phyloP scores from a whole-genome alignment of 2,113 vertebrate species.

The Daubentonia madagascariensis region DNA sequence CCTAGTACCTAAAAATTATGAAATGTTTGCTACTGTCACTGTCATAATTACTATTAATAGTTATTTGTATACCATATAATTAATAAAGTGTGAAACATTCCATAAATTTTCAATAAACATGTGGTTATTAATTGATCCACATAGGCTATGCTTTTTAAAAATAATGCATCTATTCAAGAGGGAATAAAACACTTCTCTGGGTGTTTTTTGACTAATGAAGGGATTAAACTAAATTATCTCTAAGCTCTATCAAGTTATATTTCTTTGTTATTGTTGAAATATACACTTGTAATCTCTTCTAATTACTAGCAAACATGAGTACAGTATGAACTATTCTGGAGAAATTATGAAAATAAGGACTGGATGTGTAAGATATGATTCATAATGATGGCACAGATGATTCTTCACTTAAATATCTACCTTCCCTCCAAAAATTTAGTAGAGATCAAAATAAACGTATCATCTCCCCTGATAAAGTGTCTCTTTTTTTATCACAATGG shows the following conservation, averaged over 20 bases:
- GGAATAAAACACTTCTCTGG: neutral
- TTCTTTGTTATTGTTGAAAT: neutral
- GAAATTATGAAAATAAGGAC: conserved; percentile 11
- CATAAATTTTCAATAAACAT: neutral
- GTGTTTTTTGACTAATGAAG: neutral
- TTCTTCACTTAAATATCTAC: neutral
- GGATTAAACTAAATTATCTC: neutral
- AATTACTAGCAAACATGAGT: neutral
- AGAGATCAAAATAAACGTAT: neutral
- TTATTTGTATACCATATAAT: neutral
- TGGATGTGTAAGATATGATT: neutral
- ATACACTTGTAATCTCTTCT: neutral
- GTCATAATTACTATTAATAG: neutral
- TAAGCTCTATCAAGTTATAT: neutral
- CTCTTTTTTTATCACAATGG: neutral
- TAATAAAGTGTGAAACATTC: neutral
- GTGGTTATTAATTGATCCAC: neutral
- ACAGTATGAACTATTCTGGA: neutral
- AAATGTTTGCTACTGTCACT: neutral
- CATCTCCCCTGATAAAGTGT: neutral
- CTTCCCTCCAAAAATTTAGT: neutral
- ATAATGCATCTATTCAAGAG: neutral
- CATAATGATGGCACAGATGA: neutral
- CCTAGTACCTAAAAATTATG: neutral
- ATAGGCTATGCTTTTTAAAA: neutral